A percentile compares a stretch with the other conserved stretches of the same genome.
These are phyloP conservation scores for Gallinago undulata DNA, from an alignment of 2,113 vertebrate genomes.

Conservation along the genomic window DNA sequence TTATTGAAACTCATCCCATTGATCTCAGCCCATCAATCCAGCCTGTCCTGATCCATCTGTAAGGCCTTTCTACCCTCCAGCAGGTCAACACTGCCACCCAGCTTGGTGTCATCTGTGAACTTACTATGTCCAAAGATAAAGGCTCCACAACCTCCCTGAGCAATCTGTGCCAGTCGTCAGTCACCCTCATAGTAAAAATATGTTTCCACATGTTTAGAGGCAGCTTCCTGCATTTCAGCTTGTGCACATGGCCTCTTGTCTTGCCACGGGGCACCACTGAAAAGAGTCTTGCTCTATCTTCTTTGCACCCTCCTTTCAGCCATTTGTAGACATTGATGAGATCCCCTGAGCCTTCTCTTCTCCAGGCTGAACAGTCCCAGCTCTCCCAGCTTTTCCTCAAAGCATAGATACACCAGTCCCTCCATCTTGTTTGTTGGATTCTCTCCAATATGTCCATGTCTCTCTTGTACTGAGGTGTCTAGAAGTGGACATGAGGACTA, in stretches of 20 bases:
- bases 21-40: no score
- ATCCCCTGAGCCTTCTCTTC: not conserved
- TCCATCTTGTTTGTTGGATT: not conserved
- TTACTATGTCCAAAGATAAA: not conserved
- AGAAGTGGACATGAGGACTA: not conserved
- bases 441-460: not conserved
- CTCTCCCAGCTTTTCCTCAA: not conserved
- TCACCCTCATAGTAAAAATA: not conserved
- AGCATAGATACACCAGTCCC: not conserved
- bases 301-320: not conserved
- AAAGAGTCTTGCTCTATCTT: not conserved
- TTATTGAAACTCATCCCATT: no score
- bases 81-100: no score
- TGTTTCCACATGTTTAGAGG: not conserved
- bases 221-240: not conserved
- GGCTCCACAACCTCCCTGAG: fast-evolving
- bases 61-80: no score
- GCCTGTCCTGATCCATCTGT: no score
- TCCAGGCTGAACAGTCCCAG: not conserved
- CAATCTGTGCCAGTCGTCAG: not conserved
- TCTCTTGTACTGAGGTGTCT: not conserved
- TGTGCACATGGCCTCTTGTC: not conserved
- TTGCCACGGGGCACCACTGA: not conserved
- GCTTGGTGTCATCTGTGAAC: no score
- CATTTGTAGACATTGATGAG: not conserved